Evolutionary conservation across 2,888 invertebrate species (phyloP).

Genomic region (Lordiphosa andalusiaca): DNA sequence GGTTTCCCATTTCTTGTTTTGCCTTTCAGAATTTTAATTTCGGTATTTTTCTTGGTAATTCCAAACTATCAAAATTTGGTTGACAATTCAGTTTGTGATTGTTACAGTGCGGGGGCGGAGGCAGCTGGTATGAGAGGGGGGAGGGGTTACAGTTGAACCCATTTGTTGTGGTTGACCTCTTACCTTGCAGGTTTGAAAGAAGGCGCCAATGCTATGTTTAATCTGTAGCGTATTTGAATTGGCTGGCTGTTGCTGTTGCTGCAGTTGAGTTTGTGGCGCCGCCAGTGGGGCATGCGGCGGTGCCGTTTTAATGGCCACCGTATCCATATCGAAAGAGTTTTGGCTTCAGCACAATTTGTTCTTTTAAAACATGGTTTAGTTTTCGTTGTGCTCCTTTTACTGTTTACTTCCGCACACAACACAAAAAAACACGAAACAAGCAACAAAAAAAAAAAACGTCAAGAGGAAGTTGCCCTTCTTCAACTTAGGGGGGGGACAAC

Average conservation of each 20-base stretch:
- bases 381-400: conserved; percentile 10
- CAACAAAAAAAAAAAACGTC: conserved; percentile 18
- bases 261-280: conserved; percentile 29
- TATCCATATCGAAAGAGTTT: conserved; percentile 63
- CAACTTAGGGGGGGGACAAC: conserved; percentile 10
- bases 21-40: conserved; percentile 30
- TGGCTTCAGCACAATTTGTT: conserved; percentile 18
- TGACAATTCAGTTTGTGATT: conserved; percentile 1
- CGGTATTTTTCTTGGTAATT: conserved; percentile 21
- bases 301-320: conserved; percentile 76
- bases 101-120: not conserved
- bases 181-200: conserved; percentile 81
- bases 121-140: no score
- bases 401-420: conserved; percentile 44
- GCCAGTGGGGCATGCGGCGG: conserved; percentile 77
- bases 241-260: conserved; percentile 47
- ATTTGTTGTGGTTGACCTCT: conserved; percentile 33
- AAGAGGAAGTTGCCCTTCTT: conserved; percentile 30
- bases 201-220: conserved; percentile 78
- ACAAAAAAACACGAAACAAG: not conserved
- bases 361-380: conserved; percentile 1
- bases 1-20: conserved; percentile 15
- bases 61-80: no score
- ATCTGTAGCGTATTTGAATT: conserved; percentile 41
- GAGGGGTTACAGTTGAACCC: no score